These are phyloP conservation scores for Ommatoiulus sabulosus DNA, from an alignment of 2,888 invertebrate genomes.

Conservation along the genomic window DNA sequence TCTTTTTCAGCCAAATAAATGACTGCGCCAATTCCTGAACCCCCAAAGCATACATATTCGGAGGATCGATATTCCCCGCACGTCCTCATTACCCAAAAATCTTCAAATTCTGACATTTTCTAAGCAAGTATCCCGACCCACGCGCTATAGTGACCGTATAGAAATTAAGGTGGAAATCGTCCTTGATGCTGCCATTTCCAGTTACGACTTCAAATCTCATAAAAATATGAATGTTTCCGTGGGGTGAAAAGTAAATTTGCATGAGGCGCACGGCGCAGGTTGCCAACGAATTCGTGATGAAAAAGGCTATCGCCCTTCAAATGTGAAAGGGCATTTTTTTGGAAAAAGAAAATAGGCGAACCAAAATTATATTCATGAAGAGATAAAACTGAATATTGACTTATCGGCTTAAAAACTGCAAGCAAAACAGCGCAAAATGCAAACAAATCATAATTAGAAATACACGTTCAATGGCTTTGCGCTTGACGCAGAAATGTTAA, in stretches of 20 bases:
- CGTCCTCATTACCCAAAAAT: not conserved
- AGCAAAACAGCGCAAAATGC: no score
- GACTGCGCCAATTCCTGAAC: slow-evolving; percentile 9
- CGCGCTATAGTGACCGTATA: not conserved
- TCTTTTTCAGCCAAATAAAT: slow-evolving; percentile 34
- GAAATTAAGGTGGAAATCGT: not conserved
- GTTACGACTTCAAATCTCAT: slow-evolving; percentile 33
- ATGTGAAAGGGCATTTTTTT: not conserved
- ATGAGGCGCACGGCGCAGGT: not conserved
- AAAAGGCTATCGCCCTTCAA: not conserved
- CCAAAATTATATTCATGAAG: not conserved
- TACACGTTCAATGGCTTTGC: no score
- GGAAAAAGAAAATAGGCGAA: not conserved
- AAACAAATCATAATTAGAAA: no score
- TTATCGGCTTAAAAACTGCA: no score
- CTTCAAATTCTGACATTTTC: slow-evolving; percentile 1
- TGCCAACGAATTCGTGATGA: slow-evolving; percentile 12
- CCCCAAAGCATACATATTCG: not conserved
- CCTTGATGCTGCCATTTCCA: not conserved
- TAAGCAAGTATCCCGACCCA: not conserved
- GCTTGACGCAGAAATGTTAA: no score
- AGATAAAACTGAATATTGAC: not conserved
- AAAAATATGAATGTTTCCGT: not conserved
- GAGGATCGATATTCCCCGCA: not conserved
- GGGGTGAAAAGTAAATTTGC: not conserved